Evolutionary conservation across 2,797 vertebrate genomes (phyloP), one percentile per base, ranked within the genome.

Genomic region (Glyptemys insculpta): DNA sequence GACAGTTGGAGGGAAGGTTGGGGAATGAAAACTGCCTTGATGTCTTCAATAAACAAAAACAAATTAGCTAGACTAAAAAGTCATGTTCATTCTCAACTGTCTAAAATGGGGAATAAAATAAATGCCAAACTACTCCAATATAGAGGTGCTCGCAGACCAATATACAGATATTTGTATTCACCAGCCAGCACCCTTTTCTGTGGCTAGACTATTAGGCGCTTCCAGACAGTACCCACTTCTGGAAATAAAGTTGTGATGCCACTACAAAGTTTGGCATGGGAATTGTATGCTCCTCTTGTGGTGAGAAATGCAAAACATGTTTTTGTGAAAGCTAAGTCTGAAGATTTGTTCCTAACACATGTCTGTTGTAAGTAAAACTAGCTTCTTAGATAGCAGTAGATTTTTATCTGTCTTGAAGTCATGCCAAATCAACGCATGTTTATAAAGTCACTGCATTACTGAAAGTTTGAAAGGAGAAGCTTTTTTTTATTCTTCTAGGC

Each of bases 401-500:
- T 11, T 6, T 29, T 41, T 11, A 9, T 92, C 37, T 27, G 3
- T 7, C 44, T 53, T 25, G 18, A 49, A 85, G 5, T 53, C 59
- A 29, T 49, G 19, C 49, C 47, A 52, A 5, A 10, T 6, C 25
- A 78, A 74, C 3, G 41, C 34, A 6, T 78, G 5, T 23, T 84
- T 44, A 1, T 76, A 21, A 84, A 79, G 81, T 21, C 6, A 0
- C 56, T 47, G 2, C 27, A 0, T 72, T 93, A 53, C 57, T 65
- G 8, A 79, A 56, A 52, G 4, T 47, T 92, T 88, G 74, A 53
- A 44, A 82, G 78, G 29, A 82, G 29, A 82, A 62, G 84, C 14
- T 9, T 74, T 59, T 81, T 6, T 72, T 93, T 72, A 6, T 74
- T 53, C 41, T 76, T 68, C 25, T 91, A 99, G 99, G 98, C 99